Evolutionary conservation across 2,888 invertebrate genomes (phyloP), one percentile per base, ranked within the genome.

Genomic region (Agapostemon virescens): DNA sequence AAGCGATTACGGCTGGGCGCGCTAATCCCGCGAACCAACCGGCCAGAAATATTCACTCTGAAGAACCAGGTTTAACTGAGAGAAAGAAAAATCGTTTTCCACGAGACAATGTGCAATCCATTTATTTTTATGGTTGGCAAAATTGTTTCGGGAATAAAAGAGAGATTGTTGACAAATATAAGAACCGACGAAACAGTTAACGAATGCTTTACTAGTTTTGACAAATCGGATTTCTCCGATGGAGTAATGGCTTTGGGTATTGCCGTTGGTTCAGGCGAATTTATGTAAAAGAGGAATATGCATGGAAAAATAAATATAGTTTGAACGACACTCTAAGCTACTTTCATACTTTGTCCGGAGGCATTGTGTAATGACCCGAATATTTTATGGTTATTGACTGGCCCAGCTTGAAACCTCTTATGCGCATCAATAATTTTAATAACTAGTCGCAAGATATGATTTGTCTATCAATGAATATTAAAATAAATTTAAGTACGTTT

Each of bases 61-160:
- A 26, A 55, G 55, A 20, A 55, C 5, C 15, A 6, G 26, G 15
- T 26, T 13, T 55, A 15, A 13, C 26, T 13, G 26, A 15, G 26
- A 55, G 26, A 55, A 26, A 26, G 26, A 55, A 55, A 49, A 49
- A 49, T 49, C 49, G n/a, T 49, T 49, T 49, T 49, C 49, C n/a
- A n/a, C 9, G 49, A n/a, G 23, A 55, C 26, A 55, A 15, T 55
- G 3, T 26, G 26, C 26, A 26, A 15, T 55, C 55, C 23, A 26
- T 55, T 55, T 55, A 15, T 13, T 55, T 26, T 26, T 55, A 55
- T 26, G 4, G 6, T 55, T 15, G 55, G 9, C 11, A 26, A 26
- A 15, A 55, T 55, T 26, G 4, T 26, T 13, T 55, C 15, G 26
- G 13, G 13, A 26, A 13, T 4, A 55, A 40, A 55, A 15, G 49